These are phyloP conservation scores for Agrotis ipsilon DNA, from an alignment of 2,888 invertebrate species.

Conservation along the genomic window DNA sequence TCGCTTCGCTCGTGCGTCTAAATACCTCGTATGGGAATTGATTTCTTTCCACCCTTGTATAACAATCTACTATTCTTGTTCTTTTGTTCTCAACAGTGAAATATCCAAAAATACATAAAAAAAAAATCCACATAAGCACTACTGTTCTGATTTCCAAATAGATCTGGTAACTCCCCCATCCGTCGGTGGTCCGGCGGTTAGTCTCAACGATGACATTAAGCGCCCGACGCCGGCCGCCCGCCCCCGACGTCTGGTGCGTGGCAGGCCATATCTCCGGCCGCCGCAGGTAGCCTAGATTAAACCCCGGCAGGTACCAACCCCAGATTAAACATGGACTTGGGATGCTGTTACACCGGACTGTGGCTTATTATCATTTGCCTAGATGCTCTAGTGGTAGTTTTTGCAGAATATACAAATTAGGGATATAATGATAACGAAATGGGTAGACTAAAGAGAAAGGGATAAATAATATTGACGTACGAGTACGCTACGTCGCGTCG, in stretches of 20 bases:
- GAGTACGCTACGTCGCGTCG: no score
- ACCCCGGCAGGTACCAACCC: constrained; percentile 59
- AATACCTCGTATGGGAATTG: no score
- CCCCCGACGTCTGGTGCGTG: constrained; percentile 41
- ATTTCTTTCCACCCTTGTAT: no score
- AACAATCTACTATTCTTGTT: no score
- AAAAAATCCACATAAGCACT: background rate
- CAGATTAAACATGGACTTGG: constrained; percentile 64
- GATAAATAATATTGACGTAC: no score
- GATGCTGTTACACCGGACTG: constrained; percentile 46
- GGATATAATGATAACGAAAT: no score
- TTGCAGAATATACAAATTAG: no score
- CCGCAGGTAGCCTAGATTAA: constrained; percentile 69
- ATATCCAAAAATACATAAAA: background rate
- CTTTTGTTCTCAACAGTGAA: no score
- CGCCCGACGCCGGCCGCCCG: background rate
- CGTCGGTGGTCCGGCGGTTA: constrained; percentile 36
- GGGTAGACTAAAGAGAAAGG: no score
- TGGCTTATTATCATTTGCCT: background rate
- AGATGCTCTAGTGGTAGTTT: no score
- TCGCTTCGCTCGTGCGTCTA: no score
- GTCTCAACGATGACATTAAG: constrained; percentile 49
- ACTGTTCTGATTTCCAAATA: constrained; percentile 18
- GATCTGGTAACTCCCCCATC: constrained; percentile 29
- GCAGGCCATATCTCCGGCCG: constrained; percentile 63